Evolutionary conservation across 2,113 vertebrate species (phyloP), one percentile per base, ranked within the genome.

Genomic region (Hemichromis elongatus): DNA sequence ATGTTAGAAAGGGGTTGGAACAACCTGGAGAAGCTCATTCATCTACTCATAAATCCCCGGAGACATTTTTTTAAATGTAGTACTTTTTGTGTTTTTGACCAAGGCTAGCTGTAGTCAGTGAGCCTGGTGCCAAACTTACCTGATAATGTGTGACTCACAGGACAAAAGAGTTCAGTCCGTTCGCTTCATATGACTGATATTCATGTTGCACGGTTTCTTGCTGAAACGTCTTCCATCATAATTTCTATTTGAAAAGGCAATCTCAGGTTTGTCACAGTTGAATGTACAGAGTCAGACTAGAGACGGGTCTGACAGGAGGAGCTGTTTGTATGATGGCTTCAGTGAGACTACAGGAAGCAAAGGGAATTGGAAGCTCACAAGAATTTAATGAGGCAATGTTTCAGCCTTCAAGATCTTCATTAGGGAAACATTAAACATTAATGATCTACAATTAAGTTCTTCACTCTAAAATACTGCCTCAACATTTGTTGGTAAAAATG

Each of bases 241-340:
- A 82, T 89, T 83, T 90, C 30, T 61, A 40, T 86, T 84, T 89
- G 61, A 85, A 86, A 80, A 86, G 81, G 52, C 77, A 80, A 85
- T 85, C 35, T 86, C 24, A 30, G 91, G 61, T 75, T 63, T 77
- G 81, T 79, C n/a, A 35, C 52, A 54, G 54, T 81, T 80, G 33
- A 77, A 42, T 52, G 84, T 84, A 4, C 88, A 81, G 77, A 26
- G 37, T 37, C 50, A n/a, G 33, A 50, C 40, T 37, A 47, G 80
- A 75, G 73, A 80, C 83, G 26, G 52, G 26, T 50, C 54, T 80
- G 57, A 10, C 19, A 30, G 18, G 37, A 37, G 52, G 7, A 59
- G 53, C 50, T 45, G 66, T 57, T 55, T 80, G n/a, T 54, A 26
- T 54, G 61, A 80, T 3, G 4, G 6, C 75, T 61, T 53, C 79